Evolutionary conservation across 2,888 invertebrate genomes (phyloP).

Genomic region (Spisula solida): DNA sequence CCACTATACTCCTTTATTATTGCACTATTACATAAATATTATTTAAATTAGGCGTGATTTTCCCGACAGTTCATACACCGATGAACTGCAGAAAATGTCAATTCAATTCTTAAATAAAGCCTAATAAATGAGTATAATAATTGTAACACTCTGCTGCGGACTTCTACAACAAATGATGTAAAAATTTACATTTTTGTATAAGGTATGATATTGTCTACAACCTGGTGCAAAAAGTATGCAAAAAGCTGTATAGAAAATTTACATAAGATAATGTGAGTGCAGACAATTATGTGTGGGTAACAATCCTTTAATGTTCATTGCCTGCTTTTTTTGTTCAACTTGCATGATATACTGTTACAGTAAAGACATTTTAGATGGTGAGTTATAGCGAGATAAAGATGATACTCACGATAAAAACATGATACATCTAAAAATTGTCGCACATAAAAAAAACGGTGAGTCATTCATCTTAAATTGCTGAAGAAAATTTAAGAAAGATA

Average conservation of each 20-base stretch:
- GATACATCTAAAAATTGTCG: not conserved
- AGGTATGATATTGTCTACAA: too few species aligned
- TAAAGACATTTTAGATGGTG: not conserved
- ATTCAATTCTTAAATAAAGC: too few species aligned
- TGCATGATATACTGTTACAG: not conserved
- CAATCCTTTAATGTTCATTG: not conserved
- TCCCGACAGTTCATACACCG: too few species aligned
- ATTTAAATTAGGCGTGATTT: too few species aligned
- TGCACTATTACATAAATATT: too few species aligned
- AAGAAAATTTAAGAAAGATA: not conserved
- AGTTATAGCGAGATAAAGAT: not conserved
- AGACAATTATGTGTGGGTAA: not conserved
- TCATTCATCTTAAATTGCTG: not conserved
- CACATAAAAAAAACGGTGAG: not conserved
- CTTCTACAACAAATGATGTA: too few species aligned
- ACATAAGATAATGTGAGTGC: not conserved
- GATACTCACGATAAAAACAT: not conserved
- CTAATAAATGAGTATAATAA: too few species aligned
- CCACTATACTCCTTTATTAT: too few species aligned
- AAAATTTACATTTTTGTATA: too few species aligned
- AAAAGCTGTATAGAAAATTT: not conserved
- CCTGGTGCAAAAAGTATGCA: too few species aligned
- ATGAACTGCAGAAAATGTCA: too few species aligned
- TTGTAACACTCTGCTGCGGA: too few species aligned
- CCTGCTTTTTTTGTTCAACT: not conserved